phyloP scores from a whole-genome alignment of 2,888 invertebrate species.

The Stenodema calcarata region DNA sequence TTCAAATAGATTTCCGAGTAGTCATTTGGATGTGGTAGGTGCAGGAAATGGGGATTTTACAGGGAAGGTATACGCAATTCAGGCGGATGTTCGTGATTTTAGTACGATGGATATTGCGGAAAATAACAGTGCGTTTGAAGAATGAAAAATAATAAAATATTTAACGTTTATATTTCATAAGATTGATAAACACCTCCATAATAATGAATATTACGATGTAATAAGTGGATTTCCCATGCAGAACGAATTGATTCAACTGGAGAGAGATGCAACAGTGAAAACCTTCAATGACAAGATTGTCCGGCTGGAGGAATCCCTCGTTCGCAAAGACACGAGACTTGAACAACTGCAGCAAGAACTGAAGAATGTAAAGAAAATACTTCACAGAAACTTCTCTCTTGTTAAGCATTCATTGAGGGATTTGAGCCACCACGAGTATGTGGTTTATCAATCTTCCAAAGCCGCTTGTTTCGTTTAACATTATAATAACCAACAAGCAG shows the following conservation, averaged over 20 bases:
- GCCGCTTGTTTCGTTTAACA: background rate
- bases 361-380: slow-evolving; percentile 35
- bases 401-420: slow-evolving; percentile 22
- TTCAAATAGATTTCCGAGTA: too few species aligned
- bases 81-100: too few species aligned
- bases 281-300: background rate
- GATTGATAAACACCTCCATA: too few species aligned
- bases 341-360: slow-evolving; percentile 8
- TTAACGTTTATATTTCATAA: too few species aligned
- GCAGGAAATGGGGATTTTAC: too few species aligned
- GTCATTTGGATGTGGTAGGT: too few species aligned
- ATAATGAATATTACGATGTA: too few species aligned
- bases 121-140: too few species aligned
- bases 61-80: too few species aligned
- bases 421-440: slow-evolving; percentile 32
- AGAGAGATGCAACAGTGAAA: background rate
- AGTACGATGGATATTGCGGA: too few species aligned
- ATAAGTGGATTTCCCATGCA: background rate
- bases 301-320: background rate
- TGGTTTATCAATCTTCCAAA: background rate
- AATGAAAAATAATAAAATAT: too few species aligned
- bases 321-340: background rate
- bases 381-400: slow-evolving; percentile 23
- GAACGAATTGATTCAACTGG: background rate
- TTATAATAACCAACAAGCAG: too few species aligned